These are phyloP conservation scores for Drosophila nr. fundita DNA, from an alignment of 2,888 invertebrate genomes.

Conservation along the genomic window DNA sequence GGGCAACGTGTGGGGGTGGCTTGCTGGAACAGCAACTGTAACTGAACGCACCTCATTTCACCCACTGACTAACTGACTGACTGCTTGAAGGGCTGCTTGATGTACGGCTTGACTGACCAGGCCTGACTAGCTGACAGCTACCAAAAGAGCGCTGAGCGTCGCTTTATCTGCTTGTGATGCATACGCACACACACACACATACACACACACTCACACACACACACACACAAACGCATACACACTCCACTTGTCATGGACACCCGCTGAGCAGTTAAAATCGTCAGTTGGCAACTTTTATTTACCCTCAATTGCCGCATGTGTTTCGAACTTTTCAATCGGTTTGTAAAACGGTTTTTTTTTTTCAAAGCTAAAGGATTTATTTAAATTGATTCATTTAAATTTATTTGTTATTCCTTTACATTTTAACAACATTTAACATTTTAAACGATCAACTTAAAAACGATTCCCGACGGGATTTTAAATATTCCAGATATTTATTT, in stretches of 20 bases:
- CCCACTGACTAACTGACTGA: constrained; percentile 22
- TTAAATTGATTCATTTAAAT: background rate
- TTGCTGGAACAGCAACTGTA: constrained; percentile 15
- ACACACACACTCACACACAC: constrained; percentile 10
- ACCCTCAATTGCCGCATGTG: constrained; percentile 18
- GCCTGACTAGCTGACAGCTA: constrained; percentile 47
- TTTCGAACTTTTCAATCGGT: background rate
- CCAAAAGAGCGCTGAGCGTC: constrained; percentile 36
- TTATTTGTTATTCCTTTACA: background rate
- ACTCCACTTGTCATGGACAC: constrained; percentile 71
- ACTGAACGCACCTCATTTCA: constrained; percentile 20
- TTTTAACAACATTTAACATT: background rate
- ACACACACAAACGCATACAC: constrained; percentile 15
- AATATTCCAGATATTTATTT: too few species aligned
- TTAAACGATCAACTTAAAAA: too few species aligned
- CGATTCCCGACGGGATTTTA: background rate
- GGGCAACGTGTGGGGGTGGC: background rate
- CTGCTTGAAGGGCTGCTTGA: constrained; percentile 26
- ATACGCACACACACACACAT: constrained; percentile 25
- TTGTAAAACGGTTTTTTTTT: background rate
- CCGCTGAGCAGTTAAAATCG: constrained; percentile 20
- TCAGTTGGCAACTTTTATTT: constrained; percentile 7
- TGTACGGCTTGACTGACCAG: constrained; percentile 42
- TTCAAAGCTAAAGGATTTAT: background rate
- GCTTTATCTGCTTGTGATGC: constrained; percentile 63